A percentile compares a stretch with the other conserved stretches of the same genome.
These are phyloP conservation scores for Rotaria socialis DNA, from an alignment of 2,888 invertebrate genomes.

Conservation along the genomic window DNA sequence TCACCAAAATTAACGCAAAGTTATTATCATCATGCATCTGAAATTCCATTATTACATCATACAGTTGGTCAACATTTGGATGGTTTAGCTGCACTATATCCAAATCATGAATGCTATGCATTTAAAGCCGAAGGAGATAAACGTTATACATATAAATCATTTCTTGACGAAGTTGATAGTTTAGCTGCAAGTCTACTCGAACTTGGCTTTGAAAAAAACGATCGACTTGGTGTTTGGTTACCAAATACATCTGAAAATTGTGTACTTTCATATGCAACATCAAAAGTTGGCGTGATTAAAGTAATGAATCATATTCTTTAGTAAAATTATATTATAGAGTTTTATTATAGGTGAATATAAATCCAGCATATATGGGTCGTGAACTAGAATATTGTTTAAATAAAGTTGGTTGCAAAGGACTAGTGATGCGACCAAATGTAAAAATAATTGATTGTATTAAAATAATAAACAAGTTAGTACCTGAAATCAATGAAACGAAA, in stretches of 20 bases:
- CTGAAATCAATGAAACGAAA: conserved; percentile 35
- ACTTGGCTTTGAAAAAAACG: conserved; percentile 40
- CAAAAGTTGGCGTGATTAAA: conserved; percentile 39
- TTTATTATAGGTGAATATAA: background rate
- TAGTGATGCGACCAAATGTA: conserved; percentile 39
- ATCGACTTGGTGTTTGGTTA: conserved; percentile 41
- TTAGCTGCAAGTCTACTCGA: conserved; percentile 19
- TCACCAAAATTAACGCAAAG: background rate
- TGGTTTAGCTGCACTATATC: background rate
- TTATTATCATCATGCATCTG: conserved; percentile 24
- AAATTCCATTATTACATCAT: background rate
- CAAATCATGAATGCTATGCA: background rate
- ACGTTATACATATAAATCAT: conserved; percentile 34
- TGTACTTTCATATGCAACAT: conserved; percentile 26
- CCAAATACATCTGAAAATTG: conserved; percentile 42
- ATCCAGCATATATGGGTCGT: conserved; percentile 42
- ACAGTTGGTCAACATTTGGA: conserved; percentile 31
- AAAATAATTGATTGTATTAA: conserved; percentile 38
- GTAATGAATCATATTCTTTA: background rate
- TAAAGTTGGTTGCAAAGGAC: conserved; percentile 39
- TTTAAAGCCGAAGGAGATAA: conserved; percentile 23
- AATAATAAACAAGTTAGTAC: conserved; percentile 36
- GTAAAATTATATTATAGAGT: too few relatives aligned
- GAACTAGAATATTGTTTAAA: conserved; percentile 42
- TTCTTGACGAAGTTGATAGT: conserved; percentile 40